Conservation (phyloP, 2,113 vertebrate genomes). For the Myotis yumanensis region DNA sequence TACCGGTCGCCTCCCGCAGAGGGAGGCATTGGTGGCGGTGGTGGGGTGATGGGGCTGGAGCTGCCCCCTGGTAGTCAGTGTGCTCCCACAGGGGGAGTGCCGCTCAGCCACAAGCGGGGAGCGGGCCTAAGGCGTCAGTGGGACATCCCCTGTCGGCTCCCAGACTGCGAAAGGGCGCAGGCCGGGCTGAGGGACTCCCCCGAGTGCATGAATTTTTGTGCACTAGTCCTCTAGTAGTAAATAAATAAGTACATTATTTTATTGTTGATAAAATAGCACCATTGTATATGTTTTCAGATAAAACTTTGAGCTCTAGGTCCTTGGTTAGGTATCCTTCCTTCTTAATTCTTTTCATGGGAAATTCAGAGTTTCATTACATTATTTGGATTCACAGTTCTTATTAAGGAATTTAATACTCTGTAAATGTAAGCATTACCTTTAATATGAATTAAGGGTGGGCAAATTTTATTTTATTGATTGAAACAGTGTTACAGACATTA, state of each 20-base stretch:
- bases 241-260: constrained; percentile 33
- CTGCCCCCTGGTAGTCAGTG: too few species aligned
- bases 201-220: too few species aligned
- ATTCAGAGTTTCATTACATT: constrained; percentile 50
- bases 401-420: constrained; percentile 40
- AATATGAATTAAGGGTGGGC: constrained; percentile 46
- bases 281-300: constrained; percentile 12
- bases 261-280: neutral
- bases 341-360: constrained; percentile 54
- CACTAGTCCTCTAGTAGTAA: too few species aligned
- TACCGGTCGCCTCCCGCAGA: too few species aligned
- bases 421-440: constrained; percentile 58
- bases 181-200: too few species aligned
- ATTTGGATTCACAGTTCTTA: constrained; percentile 46
- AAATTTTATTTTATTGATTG: constrained; percentile 53
- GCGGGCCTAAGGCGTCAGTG: too few species aligned
- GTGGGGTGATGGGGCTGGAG: too few species aligned
- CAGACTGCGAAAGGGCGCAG: too few species aligned
- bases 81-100: too few species aligned
- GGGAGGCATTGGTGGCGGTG: too few species aligned
- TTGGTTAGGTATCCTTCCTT: neutral
- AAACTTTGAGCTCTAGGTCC: neutral
- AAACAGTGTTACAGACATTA: constrained; percentile 11
- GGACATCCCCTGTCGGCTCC: too few species aligned
- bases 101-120: too few species aligned